Evolutionary conservation across 2,113 vertebrate species (phyloP), one percentile per base, ranked within the genome.

Genomic region (Eidolon helvum): DNA sequence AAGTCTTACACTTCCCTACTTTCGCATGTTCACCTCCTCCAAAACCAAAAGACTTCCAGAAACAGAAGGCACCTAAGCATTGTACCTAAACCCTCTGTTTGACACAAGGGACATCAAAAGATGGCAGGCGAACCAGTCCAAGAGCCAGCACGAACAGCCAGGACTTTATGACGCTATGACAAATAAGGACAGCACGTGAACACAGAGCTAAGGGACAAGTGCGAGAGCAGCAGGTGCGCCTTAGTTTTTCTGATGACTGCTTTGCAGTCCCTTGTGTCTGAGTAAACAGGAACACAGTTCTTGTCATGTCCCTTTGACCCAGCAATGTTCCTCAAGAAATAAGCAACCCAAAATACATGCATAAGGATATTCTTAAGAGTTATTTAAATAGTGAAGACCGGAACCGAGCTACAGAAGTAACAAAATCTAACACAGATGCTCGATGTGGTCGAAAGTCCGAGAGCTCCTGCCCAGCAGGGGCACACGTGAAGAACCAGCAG

Each of bases 381-480:
- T 59, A 72, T 45, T 68, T 86, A 87, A 84, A 57, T 26, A 88
- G 57, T 33, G 75, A 87, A 92, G 96, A 38, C 61, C 78, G 22
- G 5, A 95, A 72, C 5, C 9, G 4, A 77, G 40, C 43, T 78
- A 85, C 45, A 94, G 14, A 94, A 91, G 50, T 40, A 87, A 66
- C 57, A 89, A 84, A 79, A 74, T 69, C 26, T 79, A 71, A 48
- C 38, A 83, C 14, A 33, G 16, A 33, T 21, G 40, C 30, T n/a
- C 84, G 48, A 97, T 22, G 88, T 10, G 43, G 35, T 63, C 30
- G 69, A 69, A 97, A 87, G 16, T 90, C 82, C 26, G 94, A 71
- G 21, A 93, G n/a, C 28, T 35, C 87, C 2, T 14, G 48, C 48
- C 48, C 12, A 12, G 11, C 48, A 12, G 48, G 48, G 48, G 48